Evolutionary conservation across 2,888 invertebrate genomes (phyloP), one percentile per base, ranked within the genome.

Genomic region (Galeopsomyia nigrocyanea): DNA sequence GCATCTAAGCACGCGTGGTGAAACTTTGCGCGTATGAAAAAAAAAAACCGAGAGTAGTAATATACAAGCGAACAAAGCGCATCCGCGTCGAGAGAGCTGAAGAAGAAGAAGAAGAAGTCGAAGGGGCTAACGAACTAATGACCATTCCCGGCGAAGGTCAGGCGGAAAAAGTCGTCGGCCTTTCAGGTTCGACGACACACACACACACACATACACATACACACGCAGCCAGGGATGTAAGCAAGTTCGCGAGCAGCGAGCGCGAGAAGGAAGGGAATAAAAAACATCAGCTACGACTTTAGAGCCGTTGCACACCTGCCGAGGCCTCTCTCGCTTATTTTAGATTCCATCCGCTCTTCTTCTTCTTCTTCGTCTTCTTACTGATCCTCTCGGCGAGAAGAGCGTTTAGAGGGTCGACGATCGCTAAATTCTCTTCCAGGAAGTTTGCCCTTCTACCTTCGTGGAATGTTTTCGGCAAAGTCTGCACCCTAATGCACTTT

Each of bases 241-340:
- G 62, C 61, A 55, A 60, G 66, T 56, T 39, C 62, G 68, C 55
- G 67, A 53, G 61, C 55, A n/a, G 26, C 22, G n/a, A 58, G 67
- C 63, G 58, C 46, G 51, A 26, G 50, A 55, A 68, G 60, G 49
- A 31, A 71, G 63, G 47, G 21, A 46, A 50, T 16, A 60, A 19
- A 56, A 16, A 66, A 26, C 22, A n/a, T 51, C 31, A 16, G 26
- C 50, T 6, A 51, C 46, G 47, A 22, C 17, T 65, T 68, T 56
- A 19, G 55, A 53, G 39, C 21, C 46, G 56, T 46, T 62, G 64
- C 53, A 68, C 76, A 76, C 73, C 76, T 76, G 76, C 63, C 67
- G 49, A 39, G 39, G 0, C 39, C 63, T 55, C 17, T 39, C 58
- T 39, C 39, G 39, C 5, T 39, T 39, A 39, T 39, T 39, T 39